phyloP scores from a whole-genome alignment of 2,113 vertebrate species.

The Tachuris rubrigastra region DNA sequence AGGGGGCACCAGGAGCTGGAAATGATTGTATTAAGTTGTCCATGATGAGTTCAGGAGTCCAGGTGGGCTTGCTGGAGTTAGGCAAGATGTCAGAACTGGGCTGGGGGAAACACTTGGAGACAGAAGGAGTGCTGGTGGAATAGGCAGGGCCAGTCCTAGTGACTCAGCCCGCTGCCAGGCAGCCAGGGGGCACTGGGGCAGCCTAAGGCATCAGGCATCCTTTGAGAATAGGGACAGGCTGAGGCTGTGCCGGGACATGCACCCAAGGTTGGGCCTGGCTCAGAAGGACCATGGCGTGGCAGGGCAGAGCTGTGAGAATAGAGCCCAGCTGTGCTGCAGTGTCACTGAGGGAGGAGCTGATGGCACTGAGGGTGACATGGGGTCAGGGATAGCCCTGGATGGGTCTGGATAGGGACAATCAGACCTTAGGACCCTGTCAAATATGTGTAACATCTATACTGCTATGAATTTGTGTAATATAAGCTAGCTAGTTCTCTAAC shows the following conservation, averaged over 20 bases:
- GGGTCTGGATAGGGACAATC: neutral
- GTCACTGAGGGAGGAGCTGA: neutral
- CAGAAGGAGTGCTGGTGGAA: neutral
- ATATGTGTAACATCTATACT: neutral
- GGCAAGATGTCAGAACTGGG: neutral
- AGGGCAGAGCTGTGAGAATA: neutral
- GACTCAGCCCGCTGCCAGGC: neutral
- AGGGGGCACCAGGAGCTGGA: neutral
- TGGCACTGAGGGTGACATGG: rapidly evolving
- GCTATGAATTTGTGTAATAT: neutral
- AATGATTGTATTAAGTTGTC: neutral
- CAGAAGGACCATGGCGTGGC: rapidly evolving
- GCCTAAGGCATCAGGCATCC: neutral
- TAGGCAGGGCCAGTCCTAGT: neutral
- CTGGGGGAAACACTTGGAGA: neutral
- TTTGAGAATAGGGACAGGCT: neutral
- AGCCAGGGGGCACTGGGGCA: neutral
- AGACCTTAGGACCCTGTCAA: neutral
- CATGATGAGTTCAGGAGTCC: neutral
- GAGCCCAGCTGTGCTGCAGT: neutral
- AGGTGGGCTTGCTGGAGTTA: neutral
- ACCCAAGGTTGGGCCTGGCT: neutral
- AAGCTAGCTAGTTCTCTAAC: neutral
- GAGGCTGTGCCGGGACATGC: neutral
- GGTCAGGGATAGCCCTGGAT: too few species aligned